A percentile compares a stretch with the other conserved stretches of the same genome.
Evolutionary conservation across 2,888 invertebrate species (phyloP).

Genomic region (Hemithea aestivaria): DNA sequence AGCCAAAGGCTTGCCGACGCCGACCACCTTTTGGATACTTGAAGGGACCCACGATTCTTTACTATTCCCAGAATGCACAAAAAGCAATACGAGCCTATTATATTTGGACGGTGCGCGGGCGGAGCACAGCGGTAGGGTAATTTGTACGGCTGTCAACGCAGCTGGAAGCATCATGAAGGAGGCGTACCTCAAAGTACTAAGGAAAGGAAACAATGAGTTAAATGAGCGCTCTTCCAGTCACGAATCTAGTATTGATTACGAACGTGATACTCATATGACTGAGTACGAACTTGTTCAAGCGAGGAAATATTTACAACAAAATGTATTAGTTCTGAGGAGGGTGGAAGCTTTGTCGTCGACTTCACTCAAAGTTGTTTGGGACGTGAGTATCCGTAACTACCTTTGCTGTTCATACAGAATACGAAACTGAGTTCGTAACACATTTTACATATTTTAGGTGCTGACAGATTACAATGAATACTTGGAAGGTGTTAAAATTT

Average conservation of each 20-base stretch:
- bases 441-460: conserved; percentile 50
- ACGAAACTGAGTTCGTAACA: conserved; percentile 14
- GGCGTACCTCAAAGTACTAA: conserved; percentile 69
- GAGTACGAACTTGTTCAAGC: conserved; percentile 89
- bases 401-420: conserved; percentile 13
- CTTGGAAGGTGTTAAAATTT: conserved; percentile 85
- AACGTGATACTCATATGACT: conserved; percentile 76
- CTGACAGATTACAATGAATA: conserved; percentile 76
- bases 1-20: conserved; percentile 94
- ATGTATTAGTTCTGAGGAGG: conserved; percentile 86
- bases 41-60: conserved; percentile 90
- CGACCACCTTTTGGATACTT: conserved; percentile 97
- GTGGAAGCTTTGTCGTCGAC: conserved; percentile 85
- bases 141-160: conserved; percentile 73
- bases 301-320: conserved; percentile 87
- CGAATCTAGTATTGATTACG: conserved; percentile 53
- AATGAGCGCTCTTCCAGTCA: conserved; percentile 52
- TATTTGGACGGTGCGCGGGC: conserved; percentile 67
- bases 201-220: conserved; percentile 63
- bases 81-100: conserved; percentile 70
- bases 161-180: conserved; percentile 75
- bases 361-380: conserved; percentile 89
- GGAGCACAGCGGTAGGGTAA: conserved; percentile 71
- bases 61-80: conserved; percentile 72
- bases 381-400: conserved; percentile 75